Conservation (phyloP, 1,140 invertebrate genomes). For the Bombus turneri region DNA sequence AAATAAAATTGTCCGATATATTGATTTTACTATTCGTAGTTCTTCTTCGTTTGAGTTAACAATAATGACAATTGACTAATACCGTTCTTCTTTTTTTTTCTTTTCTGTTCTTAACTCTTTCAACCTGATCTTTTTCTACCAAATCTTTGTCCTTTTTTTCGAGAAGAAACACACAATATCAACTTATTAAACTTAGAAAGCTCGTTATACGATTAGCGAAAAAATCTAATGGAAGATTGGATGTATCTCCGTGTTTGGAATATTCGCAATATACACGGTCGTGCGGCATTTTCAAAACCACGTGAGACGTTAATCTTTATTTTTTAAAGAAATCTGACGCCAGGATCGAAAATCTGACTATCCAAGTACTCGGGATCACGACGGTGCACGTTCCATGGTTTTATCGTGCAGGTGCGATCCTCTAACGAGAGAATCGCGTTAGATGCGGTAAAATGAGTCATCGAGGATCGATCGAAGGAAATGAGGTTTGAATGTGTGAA, state of each 20-base stretch:
- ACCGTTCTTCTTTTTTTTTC: too few relatives aligned
- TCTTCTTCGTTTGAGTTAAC: too few relatives aligned
- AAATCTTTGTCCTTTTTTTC: too few relatives aligned
- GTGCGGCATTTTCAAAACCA: neutral
- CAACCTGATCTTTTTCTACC: too few relatives aligned
- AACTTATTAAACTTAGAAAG: too few relatives aligned
- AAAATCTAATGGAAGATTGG: too few relatives aligned
- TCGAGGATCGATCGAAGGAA: constrained; percentile 24
- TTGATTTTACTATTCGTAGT: neutral
- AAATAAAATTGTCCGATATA: neutral
- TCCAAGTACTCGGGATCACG: neutral
- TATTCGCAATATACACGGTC: too few relatives aligned
- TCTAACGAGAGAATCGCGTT: neutral
- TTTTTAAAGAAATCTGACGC: neutral
- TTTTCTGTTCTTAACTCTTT: too few relatives aligned
- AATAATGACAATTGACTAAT: too few relatives aligned
- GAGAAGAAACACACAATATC: too few relatives aligned
- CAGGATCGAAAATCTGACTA: neutral
- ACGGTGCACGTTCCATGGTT: neutral
- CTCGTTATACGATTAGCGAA: too few relatives aligned
- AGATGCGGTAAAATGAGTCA: constrained; percentile 43
- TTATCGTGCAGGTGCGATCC: constrained; percentile 26
- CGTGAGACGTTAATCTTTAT: neutral
- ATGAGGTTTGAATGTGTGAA: constrained; percentile 23
- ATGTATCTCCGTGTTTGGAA: too few relatives aligned